Evolutionary conservation across 1,140 invertebrate genomes (phyloP).

Genomic region (Bombus fervidus): DNA sequence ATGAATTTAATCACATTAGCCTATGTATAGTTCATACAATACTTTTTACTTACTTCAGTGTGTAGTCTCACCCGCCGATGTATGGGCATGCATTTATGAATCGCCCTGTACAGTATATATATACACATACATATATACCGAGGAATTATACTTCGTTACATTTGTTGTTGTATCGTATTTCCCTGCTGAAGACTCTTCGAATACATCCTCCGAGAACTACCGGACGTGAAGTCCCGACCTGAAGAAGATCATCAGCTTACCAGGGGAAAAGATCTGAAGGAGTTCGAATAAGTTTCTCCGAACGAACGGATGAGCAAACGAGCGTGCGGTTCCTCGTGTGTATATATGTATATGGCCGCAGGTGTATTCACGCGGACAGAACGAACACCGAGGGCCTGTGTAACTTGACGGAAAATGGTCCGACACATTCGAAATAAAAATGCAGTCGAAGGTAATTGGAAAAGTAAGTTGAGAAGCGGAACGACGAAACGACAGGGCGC

Average conservation of each 20-base stretch:
- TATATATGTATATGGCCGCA: not conserved
- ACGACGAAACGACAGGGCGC: not conserved
- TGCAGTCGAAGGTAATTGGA: slow-evolving; percentile 27
- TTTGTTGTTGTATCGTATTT: slow-evolving; percentile 46
- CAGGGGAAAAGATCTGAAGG: slow-evolving; percentile 1
- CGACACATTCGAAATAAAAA: slow-evolving; percentile 46
- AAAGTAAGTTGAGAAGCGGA: slow-evolving; percentile 28
- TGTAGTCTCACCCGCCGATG: too few relatives aligned
- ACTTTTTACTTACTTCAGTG: too few relatives aligned
- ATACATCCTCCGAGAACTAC: slow-evolving; percentile 29
- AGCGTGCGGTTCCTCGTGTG: not conserved
- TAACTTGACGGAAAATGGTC: slow-evolving; percentile 36
- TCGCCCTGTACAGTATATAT: not conserved
- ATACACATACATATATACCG: not conserved
- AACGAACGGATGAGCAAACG: not conserved
- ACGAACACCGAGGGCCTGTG: slow-evolving; percentile 19
- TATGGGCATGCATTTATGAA: too few relatives aligned
- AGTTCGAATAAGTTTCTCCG: slow-evolving; percentile 30
- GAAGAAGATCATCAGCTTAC: slow-evolving; percentile 13
- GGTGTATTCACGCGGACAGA: not conserved
- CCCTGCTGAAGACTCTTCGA: slow-evolving; percentile 33
- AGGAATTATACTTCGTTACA: slow-evolving; percentile 59
- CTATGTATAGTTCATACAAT: too few relatives aligned
- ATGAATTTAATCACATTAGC: too few relatives aligned
- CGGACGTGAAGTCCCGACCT: slow-evolving; percentile 22